Base-by-base conservation (phyloP, 2,797 vertebrate genomes). In the Rhinogobio ventralis region DNA sequence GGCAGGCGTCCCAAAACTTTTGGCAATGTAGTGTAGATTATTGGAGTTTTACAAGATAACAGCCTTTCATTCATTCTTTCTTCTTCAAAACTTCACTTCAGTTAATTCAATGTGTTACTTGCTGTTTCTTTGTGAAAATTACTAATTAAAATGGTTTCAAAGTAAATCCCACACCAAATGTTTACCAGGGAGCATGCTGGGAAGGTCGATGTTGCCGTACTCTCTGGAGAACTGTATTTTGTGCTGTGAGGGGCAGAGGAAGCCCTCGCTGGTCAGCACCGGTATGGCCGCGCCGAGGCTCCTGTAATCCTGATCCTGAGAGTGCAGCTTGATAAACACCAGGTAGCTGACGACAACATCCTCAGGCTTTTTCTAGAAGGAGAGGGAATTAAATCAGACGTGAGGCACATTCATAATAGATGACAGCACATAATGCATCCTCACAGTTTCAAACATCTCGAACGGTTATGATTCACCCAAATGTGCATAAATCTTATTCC, bases 241-340 rank as follows among this genome's bases (percentile, higher is more conserved):
- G 73, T 90, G 87, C 36, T 90, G 73, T 1, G 78, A n/a, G 3
- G 95, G 93, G 57, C 91, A 93, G 51, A 91, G 87, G 83, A 96
- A 93, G 67, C 94, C 95, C 86, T 89, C 93, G 91, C 73, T 95
- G 92, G 95, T 96, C 79, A 95, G 93, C 82, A 96, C 93, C 0
- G 95, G 95, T 25, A 96, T 84, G 86, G 81, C 80, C 0, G 83
- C 57, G 62, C 90, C 87, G 2, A 91, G 83, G 30, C 85, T 83
- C 39, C 71, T 76, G 79, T 92, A 92, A 36, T 94, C 93, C 84
- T 90, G 91, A 75, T 88, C 86, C 85, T 90, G 79, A 83, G 93
- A 93, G 84, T 96, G 92, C 83, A 90, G 91, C 91, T 96, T 96
- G 91, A 96, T 95, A 90, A 95, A 96, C 82, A 95, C 92, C 88